Evolutionary conservation across 2,113 vertebrate species (phyloP), one percentile per base, ranked within the genome.

Genomic region (Eira barbara): DNA sequence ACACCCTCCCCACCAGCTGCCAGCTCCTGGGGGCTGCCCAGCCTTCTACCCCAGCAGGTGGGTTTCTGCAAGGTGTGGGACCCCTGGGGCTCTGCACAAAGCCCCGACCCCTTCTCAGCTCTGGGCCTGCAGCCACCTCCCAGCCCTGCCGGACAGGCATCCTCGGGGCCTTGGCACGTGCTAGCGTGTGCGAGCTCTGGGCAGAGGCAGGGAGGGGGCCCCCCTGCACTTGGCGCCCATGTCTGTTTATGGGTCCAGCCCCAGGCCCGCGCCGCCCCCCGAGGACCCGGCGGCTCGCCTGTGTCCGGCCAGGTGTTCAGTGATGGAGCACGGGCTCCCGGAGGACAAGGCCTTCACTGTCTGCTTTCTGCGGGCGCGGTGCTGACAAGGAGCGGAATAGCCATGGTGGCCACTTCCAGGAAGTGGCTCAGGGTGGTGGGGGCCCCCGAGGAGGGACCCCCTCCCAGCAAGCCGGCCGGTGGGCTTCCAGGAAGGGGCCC

Each of bases 401-500:
- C 86, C 94, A 27, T 79, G 89, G 96, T 47, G 93, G 36, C 95
- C 61, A 87, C 91, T 91, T 96, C 96, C 96, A 95, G 97, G 98
- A 97, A 97, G 55, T 1, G 82, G 97, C 69, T 9, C 1, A 12
- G 85, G 85, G 79, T 3, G 91, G 94, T n/a, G 90, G 91, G 93
- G 80, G 91, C 79, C 14, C 67, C 11, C 13, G 18, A 42, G 84
- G 45, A 55, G 90, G 71, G 86, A 90, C 95, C 97, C 92, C 94
- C 97, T 97, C 97, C 96, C 97, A 98, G 97, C 97, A 97, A 55
- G 80, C 78, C 4, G 25, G 81, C 81, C 94, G 97, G 98, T 97
- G 96, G 96, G 96, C 97, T 96, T 97, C 97, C 96, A 96, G 97
- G 96, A 97, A 97, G 97, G 84, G 97, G 96, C 89, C 94, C 63